phyloP scores from a whole-genome alignment of 2,888 invertebrate genomes.

The Orthosia gracilis region DNA sequence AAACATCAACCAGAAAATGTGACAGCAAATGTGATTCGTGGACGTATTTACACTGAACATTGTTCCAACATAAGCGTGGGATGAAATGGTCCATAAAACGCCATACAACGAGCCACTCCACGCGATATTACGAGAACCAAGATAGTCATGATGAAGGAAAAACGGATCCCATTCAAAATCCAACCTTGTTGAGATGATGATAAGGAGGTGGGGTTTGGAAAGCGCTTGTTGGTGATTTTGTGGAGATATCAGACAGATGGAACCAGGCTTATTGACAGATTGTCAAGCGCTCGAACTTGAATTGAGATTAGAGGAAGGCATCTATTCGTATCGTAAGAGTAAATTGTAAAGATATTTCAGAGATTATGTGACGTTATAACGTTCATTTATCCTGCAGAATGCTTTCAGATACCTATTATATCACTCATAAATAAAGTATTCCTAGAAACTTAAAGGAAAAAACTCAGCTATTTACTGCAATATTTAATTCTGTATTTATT shows the following conservation, averaged over 20 bases:
- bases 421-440: neutral
- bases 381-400: neutral
- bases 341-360: slow-evolving; percentile 31
- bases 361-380: slow-evolving; percentile 7
- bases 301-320: slow-evolving; percentile 54
- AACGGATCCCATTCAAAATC: slow-evolving; percentile 13
- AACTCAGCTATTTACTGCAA: neutral
- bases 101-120: slow-evolving; percentile 61
- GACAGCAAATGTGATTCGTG: slow-evolving; percentile 44
- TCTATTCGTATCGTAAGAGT: slow-evolving; percentile 32
- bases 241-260: slow-evolving; percentile 61
- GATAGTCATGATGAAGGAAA: neutral
- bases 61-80: slow-evolving; percentile 67
- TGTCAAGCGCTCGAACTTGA: slow-evolving; percentile 61
- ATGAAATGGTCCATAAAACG: slow-evolving; percentile 66
- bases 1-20: slow-evolving; percentile 50
- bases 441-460: neutral
- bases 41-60: slow-evolving; percentile 62
- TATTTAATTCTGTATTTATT: neutral
- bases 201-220: neutral
- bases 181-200: slow-evolving; percentile 8
- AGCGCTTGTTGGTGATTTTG: neutral
- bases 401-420: neutral
- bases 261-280: slow-evolving; percentile 64
- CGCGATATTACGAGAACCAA: slow-evolving; percentile 52